Evolutionary conservation across 1,140 invertebrate species (phyloP), one percentile per base, ranked within the genome.

Genomic region (Himalopsyche phryganea): DNA sequence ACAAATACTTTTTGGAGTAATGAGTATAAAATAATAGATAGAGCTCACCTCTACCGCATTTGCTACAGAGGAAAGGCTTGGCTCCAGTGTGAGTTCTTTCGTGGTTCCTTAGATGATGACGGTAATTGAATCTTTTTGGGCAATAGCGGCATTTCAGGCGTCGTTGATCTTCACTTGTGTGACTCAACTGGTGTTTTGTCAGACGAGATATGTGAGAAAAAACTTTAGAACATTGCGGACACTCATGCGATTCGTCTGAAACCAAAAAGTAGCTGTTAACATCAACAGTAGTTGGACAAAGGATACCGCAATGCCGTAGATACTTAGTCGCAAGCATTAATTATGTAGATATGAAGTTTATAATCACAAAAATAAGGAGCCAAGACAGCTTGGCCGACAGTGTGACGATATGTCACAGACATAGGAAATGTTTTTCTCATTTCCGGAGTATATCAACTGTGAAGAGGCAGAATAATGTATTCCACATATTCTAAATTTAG

Each of bases 61-160:
- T 47, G 18, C 18, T 59, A 23, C 61, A 63, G 9, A 63, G 44
- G 35, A 40, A 63, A 7, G 61, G 61, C 32, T 45, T 59, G 13
- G 36, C 15, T 14, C 57, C 57, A 13, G 61, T 59, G 28, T 63
- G 61, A 15, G 28, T 56, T 6, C 51, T 42, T 32, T 63, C 56
- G 40, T 63, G 61, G 28, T 59, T 63, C 5, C n/a, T 33, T n/a
- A 63, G 42, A 50, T 63, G 56, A 32, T 63, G 61, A 11, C 6
- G 6, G 47, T 56, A 58, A 28, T 63, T 63, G 42, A 63, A 63
- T n/a, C 47, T 36, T 15, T 45, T 52, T 3, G 51, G 20, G 48
- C 61, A 63, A 44, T 33, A 15, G 33, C 15, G 11, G 48, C 61
- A 63, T 18, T 56, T n/a, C 14, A 59, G 35, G n/a, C 40, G 51